Base-by-base conservation (phyloP, 2,888 invertebrate genomes). In the Dusona sp. region DNA sequence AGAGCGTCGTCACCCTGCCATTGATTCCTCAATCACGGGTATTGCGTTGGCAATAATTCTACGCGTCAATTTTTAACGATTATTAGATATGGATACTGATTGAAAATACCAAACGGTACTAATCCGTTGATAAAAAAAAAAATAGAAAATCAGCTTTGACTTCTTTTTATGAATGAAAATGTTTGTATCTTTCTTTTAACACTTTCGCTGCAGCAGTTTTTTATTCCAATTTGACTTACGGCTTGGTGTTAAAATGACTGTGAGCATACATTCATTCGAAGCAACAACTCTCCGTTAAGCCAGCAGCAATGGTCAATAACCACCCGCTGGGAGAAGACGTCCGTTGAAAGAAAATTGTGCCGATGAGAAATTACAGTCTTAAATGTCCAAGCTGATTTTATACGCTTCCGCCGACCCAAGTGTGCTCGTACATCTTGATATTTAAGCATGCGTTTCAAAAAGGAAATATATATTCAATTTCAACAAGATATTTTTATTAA, bases 341-440 rank as follows among this genome's bases (percentile, higher is more conserved):
- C 13, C 51, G 82, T 48, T 22, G 61, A 79, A 67, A 79, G 68
- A 85, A 68, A 80, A 75, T 77, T 42, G 54, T 77, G 73, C 67
- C 85, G 78, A 79, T 78, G 78, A 85, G 48, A 79, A 78, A 82
- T 85, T 79, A 54, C 68, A 2, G 77, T 42, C 57, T 61, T 42
- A 74, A 80, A 67, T 45, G 64, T 72, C 25, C 42, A 29, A 29
- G 70, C n/a, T 33, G 68, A 70, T 79, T 79, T 70, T n/a, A 61
- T 45, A 48, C 67, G 67, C 67, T 67, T 38, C 79, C 45, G 38
- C 64, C 25, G 33, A 42, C 9, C 48, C 61, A 22, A 25, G 3
- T 4, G 7, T 3, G 25, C 9, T 42, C 74, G 61, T 74, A 22
- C 29, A 74, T 61, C 74, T 74, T 42, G 3, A 61, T 61, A 25